A percentile compares a stretch with the other conserved stretches of the same genome.
phyloP scores from a whole-genome alignment of 2,113 vertebrate species.

The Pedetes capensis region DNA sequence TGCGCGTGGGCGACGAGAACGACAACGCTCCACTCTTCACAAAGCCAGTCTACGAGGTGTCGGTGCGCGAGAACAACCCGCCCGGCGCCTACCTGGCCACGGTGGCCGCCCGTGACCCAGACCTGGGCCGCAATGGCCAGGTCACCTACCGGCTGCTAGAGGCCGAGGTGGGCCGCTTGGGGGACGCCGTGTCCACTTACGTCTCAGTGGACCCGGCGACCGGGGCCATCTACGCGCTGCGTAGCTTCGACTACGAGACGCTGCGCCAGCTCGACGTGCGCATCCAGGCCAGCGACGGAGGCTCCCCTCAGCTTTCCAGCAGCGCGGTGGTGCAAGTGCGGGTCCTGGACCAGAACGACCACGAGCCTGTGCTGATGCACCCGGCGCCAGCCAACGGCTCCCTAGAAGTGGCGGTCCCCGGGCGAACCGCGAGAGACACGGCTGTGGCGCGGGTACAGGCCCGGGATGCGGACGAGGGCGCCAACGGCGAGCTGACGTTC shows the following conservation, averaged over 20 bases:
- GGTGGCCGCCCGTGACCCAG: constrained; percentile 88
- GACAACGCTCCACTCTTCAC: constrained; percentile 92
- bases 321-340: constrained; percentile 90
- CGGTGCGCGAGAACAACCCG: constrained; percentile 91
- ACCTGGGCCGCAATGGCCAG: constrained; percentile 91
- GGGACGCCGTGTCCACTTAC: constrained; percentile 90
- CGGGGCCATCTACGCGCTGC: constrained; percentile 92
- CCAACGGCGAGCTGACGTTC: constrained; percentile 91
- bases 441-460: constrained; percentile 92
- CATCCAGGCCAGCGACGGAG: constrained; percentile 92
- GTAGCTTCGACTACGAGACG: constrained; percentile 95
- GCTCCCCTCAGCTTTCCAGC: constrained; percentile 93
- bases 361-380: constrained; percentile 89
- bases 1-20: constrained; percentile 92
- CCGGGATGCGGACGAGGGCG: constrained; percentile 91
- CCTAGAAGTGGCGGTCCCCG: constrained; percentile 91
- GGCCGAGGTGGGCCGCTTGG: constrained; percentile 84
- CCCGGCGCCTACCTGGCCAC: constrained; percentile 92
- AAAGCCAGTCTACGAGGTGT: constrained; percentile 89
- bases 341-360: constrained; percentile 96
- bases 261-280: constrained; percentile 91
- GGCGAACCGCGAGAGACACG: constrained; percentile 88
- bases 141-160: constrained; percentile 91
- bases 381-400: constrained; percentile 91
- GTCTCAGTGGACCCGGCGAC: constrained; percentile 94